Evolutionary conservation across 2,113 vertebrate genomes (phyloP).

Genomic region (Pao palembangensis): DNA sequence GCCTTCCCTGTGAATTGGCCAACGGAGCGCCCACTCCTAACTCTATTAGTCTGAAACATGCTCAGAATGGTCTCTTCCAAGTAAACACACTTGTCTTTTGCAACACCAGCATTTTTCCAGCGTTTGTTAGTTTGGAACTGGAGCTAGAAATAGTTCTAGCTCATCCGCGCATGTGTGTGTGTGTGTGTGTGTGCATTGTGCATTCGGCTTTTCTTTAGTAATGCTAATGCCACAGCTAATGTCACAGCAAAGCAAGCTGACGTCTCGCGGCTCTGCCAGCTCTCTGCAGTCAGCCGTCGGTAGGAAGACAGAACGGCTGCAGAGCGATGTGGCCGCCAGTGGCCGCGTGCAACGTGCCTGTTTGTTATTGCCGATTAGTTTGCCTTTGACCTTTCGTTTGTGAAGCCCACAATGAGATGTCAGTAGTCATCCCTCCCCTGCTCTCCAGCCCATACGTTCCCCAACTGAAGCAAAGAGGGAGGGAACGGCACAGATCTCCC

Average conservation of each 20-base stretch:
- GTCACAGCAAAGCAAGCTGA: conserved; percentile 31
- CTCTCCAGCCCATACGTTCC: conserved; percentile 37
- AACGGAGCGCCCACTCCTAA: conserved; percentile 20
- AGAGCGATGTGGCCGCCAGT: conserved; percentile 57
- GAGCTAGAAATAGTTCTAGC: conserved; percentile 4
- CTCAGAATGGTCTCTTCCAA: conserved; percentile 35
- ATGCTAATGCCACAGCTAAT: too few species aligned
- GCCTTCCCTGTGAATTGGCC: conserved; percentile 47
- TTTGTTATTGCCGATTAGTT: conserved; percentile 67
- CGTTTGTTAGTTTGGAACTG: conserved; percentile 13
- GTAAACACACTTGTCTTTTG: conserved; percentile 36
- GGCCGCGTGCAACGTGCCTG: conserved; percentile 58
- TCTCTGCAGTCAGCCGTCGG: conserved; percentile 34
- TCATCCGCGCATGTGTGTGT: conserved; percentile 18
- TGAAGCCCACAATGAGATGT: conserved; percentile 52
- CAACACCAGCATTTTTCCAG: conserved; percentile 21
- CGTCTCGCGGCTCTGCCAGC: conserved; percentile 36
- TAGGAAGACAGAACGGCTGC: conserved; percentile 55
- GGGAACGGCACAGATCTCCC: conserved; percentile 44
- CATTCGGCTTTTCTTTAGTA: conserved; percentile 18
- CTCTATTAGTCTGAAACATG: conserved; percentile 39
- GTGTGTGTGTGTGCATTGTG: conserved; percentile 15
- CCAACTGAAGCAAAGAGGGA: conserved; percentile 53
- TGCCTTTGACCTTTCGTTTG: conserved; percentile 43
- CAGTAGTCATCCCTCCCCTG: conserved; percentile 48